Evolutionary conservation across 2,888 invertebrate species (phyloP).

Genomic region (Tricholauxania praeusta): DNA sequence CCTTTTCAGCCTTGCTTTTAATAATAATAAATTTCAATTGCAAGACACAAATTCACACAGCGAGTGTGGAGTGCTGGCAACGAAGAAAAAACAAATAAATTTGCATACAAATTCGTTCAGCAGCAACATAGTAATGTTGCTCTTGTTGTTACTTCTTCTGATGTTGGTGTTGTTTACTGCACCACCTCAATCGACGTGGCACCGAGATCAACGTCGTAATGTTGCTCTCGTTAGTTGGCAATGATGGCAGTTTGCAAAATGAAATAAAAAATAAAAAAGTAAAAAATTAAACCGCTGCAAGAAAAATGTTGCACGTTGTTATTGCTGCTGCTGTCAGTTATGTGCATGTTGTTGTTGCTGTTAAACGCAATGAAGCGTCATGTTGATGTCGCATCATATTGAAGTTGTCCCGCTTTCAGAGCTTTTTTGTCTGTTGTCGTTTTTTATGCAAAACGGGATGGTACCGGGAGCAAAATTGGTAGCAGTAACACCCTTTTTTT

Average conservation of each 20-base stretch:
- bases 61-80: slow-evolving; percentile 1
- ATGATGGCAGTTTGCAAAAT: background rate
- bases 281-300: background rate
- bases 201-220: background rate
- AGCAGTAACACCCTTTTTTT: slow-evolving; percentile 29
- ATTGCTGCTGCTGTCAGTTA: background rate
- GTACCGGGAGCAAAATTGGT: slow-evolving; percentile 23
- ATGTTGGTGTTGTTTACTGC: slow-evolving; percentile 8
- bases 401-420: too few relatives aligned
- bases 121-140: background rate
- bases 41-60: slow-evolving; percentile 10
- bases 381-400: too few relatives aligned
- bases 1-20: background rate
- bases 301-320: background rate
- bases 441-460: background rate
- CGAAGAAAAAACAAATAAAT: slow-evolving; percentile 15
- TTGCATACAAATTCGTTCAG: slow-evolving; percentile 31
- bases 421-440: too few relatives aligned
- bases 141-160: slow-evolving; percentile 3
- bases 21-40: slow-evolving; percentile 34
- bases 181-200: slow-evolving; percentile 4
- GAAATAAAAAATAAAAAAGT: background rate
- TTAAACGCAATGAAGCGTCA: too few relatives aligned
- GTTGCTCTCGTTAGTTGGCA: background rate
- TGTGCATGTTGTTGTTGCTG: slow-evolving; percentile 4